Evolutionary conservation across 2,113 vertebrate species (phyloP).

Genomic region (Garra rufa): DNA sequence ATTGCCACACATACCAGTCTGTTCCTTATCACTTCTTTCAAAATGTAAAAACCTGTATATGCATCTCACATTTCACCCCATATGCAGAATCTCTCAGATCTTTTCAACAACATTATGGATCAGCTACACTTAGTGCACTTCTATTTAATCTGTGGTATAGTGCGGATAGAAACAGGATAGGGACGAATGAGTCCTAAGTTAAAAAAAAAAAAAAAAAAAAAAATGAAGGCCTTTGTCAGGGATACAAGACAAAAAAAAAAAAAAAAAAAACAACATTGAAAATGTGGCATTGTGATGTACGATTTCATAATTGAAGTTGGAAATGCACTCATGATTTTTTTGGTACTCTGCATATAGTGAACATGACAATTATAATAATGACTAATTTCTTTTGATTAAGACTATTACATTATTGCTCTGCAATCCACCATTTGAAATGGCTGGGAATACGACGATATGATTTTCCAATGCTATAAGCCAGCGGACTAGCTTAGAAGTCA

Average conservation of each 20-base stretch:
- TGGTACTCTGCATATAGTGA: not conserved
- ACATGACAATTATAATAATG: not conserved
- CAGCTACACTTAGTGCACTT: not conserved
- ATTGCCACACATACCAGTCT: slow-evolving; percentile 95
- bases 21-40: slow-evolving; percentile 34
- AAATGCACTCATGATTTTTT: not conserved
- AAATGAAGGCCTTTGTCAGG: not conserved
- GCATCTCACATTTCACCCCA: not conserved
- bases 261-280: not conserved
- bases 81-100: slow-evolving; percentile 36
- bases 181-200: not conserved
- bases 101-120: slow-evolving; percentile 36
- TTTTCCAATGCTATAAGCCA: slow-evolving; percentile 4
- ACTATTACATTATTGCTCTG: not conserved
- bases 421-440: slow-evolving; percentile 20
- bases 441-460: not conserved
- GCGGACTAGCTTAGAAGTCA: not conserved
- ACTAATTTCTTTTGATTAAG: not conserved
- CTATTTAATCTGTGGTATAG: not conserved
- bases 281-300: not conserved
- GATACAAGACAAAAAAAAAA: not conserved
- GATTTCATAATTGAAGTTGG: slow-evolving; percentile 1
- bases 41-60: not conserved
- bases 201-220: not conserved
- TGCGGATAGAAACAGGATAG: not conserved